phyloP scores from a whole-genome alignment of 2,888 invertebrate species.

The Trachelus iudaicus region DNA sequence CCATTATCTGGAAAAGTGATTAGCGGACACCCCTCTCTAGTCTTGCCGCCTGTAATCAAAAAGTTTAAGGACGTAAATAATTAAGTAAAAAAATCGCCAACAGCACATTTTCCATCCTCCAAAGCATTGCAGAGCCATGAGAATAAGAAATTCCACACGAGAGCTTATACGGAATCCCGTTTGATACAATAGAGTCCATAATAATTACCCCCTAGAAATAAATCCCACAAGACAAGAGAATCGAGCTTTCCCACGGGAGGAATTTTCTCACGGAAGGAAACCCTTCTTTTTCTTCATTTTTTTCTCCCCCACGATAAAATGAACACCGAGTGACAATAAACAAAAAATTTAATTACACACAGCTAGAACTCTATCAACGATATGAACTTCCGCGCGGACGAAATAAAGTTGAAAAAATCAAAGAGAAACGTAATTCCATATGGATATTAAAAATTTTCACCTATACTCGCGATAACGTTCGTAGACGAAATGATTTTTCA shows the following conservation, averaged over 20 bases:
- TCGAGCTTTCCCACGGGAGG: not conserved
- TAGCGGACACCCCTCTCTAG: constrained; percentile 92
- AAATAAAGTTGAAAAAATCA: not conserved
- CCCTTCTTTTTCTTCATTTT: not conserved
- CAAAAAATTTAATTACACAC: not conserved
- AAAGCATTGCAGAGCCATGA: not conserved
- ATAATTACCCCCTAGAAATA: not conserved
- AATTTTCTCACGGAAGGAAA: not conserved
- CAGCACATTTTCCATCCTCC: not conserved
- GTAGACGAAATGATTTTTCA: not conserved
- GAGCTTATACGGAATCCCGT: not conserved
- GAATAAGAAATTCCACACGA: not conserved
- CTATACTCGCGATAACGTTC: not conserved
- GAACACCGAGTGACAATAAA: not conserved
- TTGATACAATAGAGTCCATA: not conserved
- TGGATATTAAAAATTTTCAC: not conserved
- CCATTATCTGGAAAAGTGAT: constrained; percentile 95
- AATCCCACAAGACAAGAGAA: not conserved
- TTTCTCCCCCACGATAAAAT: not conserved
- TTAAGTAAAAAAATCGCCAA: not conserved
- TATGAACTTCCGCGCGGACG: not conserved
- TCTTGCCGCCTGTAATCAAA: constrained; percentile 79
- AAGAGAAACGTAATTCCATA: not conserved
- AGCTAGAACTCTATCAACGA: not conserved
- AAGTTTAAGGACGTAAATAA: not conserved